Evolutionary conservation across 2,888 invertebrate genomes (phyloP), one percentile per base, ranked within the genome.

Genomic region (Digitonthophagus gazella): DNA sequence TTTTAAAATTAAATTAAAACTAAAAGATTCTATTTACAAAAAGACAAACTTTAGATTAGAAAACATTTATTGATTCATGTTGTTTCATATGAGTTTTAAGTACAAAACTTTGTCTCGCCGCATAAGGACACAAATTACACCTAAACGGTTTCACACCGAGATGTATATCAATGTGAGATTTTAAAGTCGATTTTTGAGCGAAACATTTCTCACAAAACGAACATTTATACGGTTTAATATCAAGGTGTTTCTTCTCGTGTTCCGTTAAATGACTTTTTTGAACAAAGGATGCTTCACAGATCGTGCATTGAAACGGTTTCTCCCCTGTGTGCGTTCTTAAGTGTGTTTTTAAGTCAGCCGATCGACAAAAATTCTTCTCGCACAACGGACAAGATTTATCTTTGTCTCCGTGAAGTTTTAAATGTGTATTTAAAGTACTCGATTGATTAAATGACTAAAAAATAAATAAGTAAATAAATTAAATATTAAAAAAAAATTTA

Each of bases 251-350:
- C 73, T 76, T 78, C 5, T 70, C 69, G 67, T 82, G 82, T 58
- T 80, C 81, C n/a, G 77, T 76, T 20, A 81, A 70, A 72, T 81
- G 81, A 68, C 81, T 81, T 44, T 73, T 75, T 70, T 82, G 82
- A 44, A 75, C 76, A 70, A 82, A 82, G 2, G 76, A 71, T 69
- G 78, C 76, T 0, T 78, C 78, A 72, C 82, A 82, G 65, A 76
- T 74, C 0, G 75, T 72, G 65, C 82, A 82, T 0, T 75, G 64
- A 69, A 75, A 81, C 1, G 82, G 81, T 70, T 80, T 82, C 71
- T 81, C 81, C 56, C 81, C 81, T 71, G 81, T 80, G 71, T 82
- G 82, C 72, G 76, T 78, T 57, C 80, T 73, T 78, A 81, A 76
- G 68, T 82, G 82, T 8, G 80, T 69, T 64, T 75, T 74, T 8